These are phyloP conservation scores for Tachycineta bicolor DNA, from an alignment of 2,113 vertebrate species.

Conservation along the genomic window DNA sequence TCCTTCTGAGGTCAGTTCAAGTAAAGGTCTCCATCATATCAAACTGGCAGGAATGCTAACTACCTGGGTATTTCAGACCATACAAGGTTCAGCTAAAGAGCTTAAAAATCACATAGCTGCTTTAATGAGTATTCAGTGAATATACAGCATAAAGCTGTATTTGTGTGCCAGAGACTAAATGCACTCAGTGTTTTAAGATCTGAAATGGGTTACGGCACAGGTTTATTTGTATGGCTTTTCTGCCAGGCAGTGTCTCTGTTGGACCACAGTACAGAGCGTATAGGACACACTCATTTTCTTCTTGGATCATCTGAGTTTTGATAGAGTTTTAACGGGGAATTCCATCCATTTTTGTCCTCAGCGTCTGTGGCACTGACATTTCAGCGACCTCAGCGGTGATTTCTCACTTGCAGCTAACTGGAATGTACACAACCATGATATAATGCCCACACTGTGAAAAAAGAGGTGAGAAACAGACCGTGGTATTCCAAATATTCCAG, in stretches of 20 bases:
- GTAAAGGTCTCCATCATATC: constrained; percentile 58
- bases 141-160: not conserved
- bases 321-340: not conserved
- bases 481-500: not conserved
- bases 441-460: not conserved
- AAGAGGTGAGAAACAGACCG: not conserved
- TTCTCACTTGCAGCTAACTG: constrained; percentile 47
- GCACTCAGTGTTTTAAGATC: not conserved
- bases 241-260: not conserved
- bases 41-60: constrained; percentile 53
- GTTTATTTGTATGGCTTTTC: not conserved
- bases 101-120: not conserved
- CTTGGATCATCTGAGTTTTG: not conserved
- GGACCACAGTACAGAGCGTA: not conserved
- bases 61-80: constrained; percentile 2
- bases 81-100: not conserved
- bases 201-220: not conserved
- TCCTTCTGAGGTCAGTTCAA: constrained; percentile 50
- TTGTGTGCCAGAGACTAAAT: not conserved
- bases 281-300: accelerated
- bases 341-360: constrained; percentile 2
- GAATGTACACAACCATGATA: constrained; percentile 41
- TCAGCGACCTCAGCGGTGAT: not conserved
- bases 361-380: not conserved
- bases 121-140: not conserved